Base-by-base conservation (phyloP, 2,113 vertebrate genomes). In the Terrapene triunguis region DNA sequence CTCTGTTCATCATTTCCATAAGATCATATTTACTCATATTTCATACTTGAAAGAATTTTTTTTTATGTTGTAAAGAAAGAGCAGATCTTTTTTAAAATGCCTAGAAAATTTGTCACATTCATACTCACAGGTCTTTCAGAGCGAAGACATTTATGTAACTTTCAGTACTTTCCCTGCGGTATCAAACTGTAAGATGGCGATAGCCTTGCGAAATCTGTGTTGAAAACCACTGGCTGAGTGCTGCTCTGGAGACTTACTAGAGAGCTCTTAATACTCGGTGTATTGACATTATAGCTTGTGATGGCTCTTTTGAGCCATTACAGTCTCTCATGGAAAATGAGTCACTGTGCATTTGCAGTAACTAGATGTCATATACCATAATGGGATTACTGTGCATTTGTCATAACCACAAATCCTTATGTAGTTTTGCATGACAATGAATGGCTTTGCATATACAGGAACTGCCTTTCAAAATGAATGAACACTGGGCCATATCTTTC, bases 241-340 rank as follows among this genome's bases (percentile, higher is more conserved):
- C 57, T 92, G 50, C 53, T 92, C 88, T 81, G 62, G 50, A 94
- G 81, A 84, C 24, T 65, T 95, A 9, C n/a, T 74, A 87, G 85
- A 89, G 90, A 94, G 92, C 81, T 92, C 72, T 91, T 93, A 95
- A 88, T 51, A 47, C 54, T 51, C 62, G 16, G 62, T 94, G 92
- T 97, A 90, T 94, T 96, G 95, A 95, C 84, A 54, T 93, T 87
- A 83, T 65, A 89, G 87, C 90, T 90, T 89, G 81, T 57, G 85
- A 93, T 84, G 83, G 19, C 87, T 97, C 53, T 89, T 97, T 89
- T 29, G 27, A 80, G 81, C 90, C 79, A 96, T 91, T 92, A 94
- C 57, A 92, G 87, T 95, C 95, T 91, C 90, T 53, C 79, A 84
- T 65, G 62, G 74, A 79, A 94, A 94, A 96, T 38, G 0, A 88